Evolutionary conservation across 2,113 vertebrate species (phyloP).

Genomic region (Lynx canadensis): DNA sequence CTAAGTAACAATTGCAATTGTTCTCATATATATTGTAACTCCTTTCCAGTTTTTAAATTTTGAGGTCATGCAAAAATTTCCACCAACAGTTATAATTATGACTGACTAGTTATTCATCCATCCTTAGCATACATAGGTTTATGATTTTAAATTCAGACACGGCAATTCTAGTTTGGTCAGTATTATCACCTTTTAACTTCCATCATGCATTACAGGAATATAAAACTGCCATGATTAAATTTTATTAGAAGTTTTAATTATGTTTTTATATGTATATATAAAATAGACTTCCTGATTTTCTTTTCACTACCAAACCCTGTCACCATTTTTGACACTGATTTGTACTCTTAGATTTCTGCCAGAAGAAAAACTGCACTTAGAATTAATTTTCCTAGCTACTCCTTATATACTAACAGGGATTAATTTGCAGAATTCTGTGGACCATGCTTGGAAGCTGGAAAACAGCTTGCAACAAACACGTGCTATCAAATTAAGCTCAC

Average conservation of each 20-base stretch:
- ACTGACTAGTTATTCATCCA: not conserved
- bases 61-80: not conserved
- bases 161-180: not conserved
- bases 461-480: not conserved
- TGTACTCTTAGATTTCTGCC: not conserved
- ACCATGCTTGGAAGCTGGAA: not conserved
- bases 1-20: not conserved
- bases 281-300: not conserved
- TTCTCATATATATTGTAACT: not conserved
- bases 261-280: not conserved
- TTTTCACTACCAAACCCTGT: not conserved
- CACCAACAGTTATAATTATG: not conserved
- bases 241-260: not conserved
- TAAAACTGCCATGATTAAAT: not conserved
- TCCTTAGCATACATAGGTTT: not conserved
- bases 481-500: not conserved
- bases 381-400: conserved; percentile 10
- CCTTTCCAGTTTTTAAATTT: not conserved
- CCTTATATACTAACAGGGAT: not conserved
- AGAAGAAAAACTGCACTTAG: not conserved
- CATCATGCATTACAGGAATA: not conserved
- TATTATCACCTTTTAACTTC: conserved; percentile 4
- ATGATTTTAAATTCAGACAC: not conserved
- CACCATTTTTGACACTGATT: not conserved
- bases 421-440: not conserved